phyloP scores from a whole-genome alignment of 1,140 invertebrate genomes.

The Calephelis nemesis region DNA sequence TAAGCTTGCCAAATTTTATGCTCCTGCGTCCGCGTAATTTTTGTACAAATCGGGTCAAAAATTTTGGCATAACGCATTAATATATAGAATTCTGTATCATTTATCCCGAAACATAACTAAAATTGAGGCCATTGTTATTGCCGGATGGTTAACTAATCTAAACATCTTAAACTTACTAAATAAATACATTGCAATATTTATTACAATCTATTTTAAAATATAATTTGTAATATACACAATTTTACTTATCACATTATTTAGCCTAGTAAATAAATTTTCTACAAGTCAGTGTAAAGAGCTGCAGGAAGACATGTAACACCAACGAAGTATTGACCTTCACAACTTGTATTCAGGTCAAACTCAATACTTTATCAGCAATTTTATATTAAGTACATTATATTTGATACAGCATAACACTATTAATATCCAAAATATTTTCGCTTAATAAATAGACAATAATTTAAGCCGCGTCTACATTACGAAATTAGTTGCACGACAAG shows the following conservation, averaged over 20 bases:
- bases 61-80: too few species aligned
- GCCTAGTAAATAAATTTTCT: slow-evolving; percentile 56
- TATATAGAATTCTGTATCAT: background rate
- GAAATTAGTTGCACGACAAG: slow-evolving; percentile 4
- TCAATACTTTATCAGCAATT: slow-evolving; percentile 45
- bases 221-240: slow-evolving; percentile 38
- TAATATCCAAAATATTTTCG: slow-evolving; percentile 68
- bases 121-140: slow-evolving; percentile 15
- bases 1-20: too few species aligned
- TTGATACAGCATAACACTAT: slow-evolving; percentile 66
- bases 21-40: too few species aligned
- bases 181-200: slow-evolving; percentile 24
- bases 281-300: slow-evolving; percentile 77
- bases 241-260: slow-evolving; percentile 42
- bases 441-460: slow-evolving; percentile 25
- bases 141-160: slow-evolving; percentile 5
- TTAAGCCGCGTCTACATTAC: slow-evolving; percentile 26
- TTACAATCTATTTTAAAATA: slow-evolving; percentile 31
- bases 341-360: slow-evolving; percentile 21
- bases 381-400: slow-evolving; percentile 46
- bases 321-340: slow-evolving; percentile 36
- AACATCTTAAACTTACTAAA: slow-evolving; percentile 17
- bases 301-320: slow-evolving; percentile 75
- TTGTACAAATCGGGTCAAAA: too few species aligned
- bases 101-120: background rate